A percentile compares a stretch with the other conserved stretches of the same genome.
Evolutionary conservation across 2,113 vertebrate genomes (phyloP).

Genomic region (Tamias sibiricus): DNA sequence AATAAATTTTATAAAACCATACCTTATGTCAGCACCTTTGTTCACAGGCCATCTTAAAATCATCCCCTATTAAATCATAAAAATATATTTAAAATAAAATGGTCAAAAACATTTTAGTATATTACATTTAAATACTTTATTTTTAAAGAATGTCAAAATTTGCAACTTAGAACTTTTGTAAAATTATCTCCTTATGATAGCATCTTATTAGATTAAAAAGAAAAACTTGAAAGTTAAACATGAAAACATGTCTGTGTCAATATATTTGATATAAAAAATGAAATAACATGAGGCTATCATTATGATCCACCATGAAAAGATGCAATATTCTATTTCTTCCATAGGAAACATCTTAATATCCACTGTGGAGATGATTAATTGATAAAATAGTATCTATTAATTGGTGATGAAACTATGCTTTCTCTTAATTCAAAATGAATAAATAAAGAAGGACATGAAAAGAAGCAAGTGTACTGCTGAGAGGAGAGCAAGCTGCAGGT

Average conservation of each 20-base stretch:
- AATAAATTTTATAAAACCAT: background rate
- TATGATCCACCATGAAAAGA: background rate
- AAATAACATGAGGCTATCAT: background rate
- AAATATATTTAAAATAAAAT: background rate
- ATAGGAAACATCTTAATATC: background rate
- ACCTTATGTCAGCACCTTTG: background rate
- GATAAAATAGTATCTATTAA: background rate
- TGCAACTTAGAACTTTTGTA: background rate
- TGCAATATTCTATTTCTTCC: background rate
- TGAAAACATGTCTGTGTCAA: background rate
- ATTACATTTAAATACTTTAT: background rate
- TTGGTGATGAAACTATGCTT: background rate
- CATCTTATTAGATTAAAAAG: background rate
- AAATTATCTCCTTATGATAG: background rate
- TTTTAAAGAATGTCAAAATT: slow-evolving; percentile 1
- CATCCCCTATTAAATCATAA: background rate
- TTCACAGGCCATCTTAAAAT: background rate
- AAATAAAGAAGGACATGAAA: background rate
- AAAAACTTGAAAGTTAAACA: background rate
- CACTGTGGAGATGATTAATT: background rate
- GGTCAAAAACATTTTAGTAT: background rate
- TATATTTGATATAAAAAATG: background rate
- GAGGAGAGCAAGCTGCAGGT: background rate
- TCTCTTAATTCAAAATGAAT: background rate
- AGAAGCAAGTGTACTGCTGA: background rate